Evolutionary conservation across 1,140 invertebrate genomes (phyloP).

Genomic region (Saxidomus purpurata): DNA sequence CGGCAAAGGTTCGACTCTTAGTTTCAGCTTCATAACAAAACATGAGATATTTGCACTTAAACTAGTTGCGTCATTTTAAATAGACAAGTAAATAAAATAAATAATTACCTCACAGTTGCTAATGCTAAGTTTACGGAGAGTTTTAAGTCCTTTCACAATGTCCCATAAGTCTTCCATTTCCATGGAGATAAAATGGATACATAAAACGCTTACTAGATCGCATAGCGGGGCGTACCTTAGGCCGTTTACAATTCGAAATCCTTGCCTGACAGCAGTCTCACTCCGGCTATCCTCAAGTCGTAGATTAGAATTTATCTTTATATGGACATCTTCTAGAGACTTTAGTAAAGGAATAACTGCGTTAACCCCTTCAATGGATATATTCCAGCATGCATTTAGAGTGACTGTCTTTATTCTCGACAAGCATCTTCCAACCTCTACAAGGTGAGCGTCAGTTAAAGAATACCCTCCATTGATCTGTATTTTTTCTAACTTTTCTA

Average conservation of each 20-base stretch:
- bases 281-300: slow-evolving; percentile 77
- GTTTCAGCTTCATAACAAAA: too few relatives aligned
- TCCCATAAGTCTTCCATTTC: slow-evolving; percentile 83
- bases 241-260: slow-evolving; percentile 71
- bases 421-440: slow-evolving; percentile 73
- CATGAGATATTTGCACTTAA: too few relatives aligned
- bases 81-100: too few relatives aligned
- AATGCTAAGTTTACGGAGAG: slow-evolving; percentile 80
- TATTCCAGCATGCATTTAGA: slow-evolving; percentile 82
- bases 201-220: slow-evolving; percentile 75
- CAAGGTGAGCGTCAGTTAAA: slow-evolving; percentile 76
- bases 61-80: too few relatives aligned
- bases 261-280: slow-evolving; percentile 78
- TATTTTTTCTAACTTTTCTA: slow-evolving; percentile 75
- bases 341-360: slow-evolving; percentile 70
- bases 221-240: slow-evolving; percentile 53
- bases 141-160: slow-evolving; percentile 74
- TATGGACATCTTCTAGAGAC: slow-evolving; percentile 75
- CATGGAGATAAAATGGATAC: slow-evolving; percentile 82
- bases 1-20: too few relatives aligned
- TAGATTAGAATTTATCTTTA: slow-evolving; percentile 82
- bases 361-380: slow-evolving; percentile 74
- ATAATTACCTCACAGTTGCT: slow-evolving; percentile 82
- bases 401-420: slow-evolving; percentile 77
- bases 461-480: slow-evolving; percentile 82